These are phyloP conservation scores for Ibidorhyncha struthersii DNA, from an alignment of 2,113 vertebrate species.

Conservation along the genomic window DNA sequence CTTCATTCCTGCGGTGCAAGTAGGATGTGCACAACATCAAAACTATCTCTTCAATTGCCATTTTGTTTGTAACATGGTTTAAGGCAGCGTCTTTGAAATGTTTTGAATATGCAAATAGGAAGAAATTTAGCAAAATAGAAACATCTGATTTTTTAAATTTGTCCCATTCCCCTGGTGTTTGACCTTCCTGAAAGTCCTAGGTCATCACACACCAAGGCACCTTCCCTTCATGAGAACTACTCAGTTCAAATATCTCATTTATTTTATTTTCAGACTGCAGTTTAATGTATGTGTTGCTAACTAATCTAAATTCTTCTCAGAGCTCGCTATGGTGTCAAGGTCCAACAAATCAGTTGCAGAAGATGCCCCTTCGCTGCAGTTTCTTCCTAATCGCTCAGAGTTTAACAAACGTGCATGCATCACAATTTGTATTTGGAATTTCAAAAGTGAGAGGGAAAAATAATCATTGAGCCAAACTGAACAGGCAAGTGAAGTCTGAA, in stretches of 20 bases:
- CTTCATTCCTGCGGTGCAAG: constrained; percentile 51
- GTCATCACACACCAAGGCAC: background rate
- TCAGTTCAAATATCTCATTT: background rate
- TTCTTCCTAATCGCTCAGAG: background rate
- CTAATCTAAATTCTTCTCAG: constrained; percentile 7
- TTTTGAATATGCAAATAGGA: constrained; percentile 48
- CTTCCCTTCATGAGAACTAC: background rate
- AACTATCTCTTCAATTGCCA: constrained; percentile 22
- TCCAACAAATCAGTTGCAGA: background rate
- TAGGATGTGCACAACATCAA: constrained; percentile 50
- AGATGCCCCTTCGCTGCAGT: background rate
- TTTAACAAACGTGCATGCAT: background rate
- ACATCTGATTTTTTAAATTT: constrained; percentile 5
- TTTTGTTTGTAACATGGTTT: constrained; percentile 28
- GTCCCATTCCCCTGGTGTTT: constrained; percentile 2
- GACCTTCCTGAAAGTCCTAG: constrained; percentile 24
- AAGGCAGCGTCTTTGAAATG: constrained; percentile 13
- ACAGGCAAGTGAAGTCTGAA: background rate
- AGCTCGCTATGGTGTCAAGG: background rate
- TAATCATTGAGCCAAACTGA: background rate
- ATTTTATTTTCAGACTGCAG: background rate
- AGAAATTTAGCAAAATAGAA: constrained; percentile 46
- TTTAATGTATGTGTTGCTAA: background rate
- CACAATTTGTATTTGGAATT: background rate
- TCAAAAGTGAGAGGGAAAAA: background rate